Base-by-base conservation (phyloP, 2,797 vertebrate species). In the Halcyon badia region DNA sequence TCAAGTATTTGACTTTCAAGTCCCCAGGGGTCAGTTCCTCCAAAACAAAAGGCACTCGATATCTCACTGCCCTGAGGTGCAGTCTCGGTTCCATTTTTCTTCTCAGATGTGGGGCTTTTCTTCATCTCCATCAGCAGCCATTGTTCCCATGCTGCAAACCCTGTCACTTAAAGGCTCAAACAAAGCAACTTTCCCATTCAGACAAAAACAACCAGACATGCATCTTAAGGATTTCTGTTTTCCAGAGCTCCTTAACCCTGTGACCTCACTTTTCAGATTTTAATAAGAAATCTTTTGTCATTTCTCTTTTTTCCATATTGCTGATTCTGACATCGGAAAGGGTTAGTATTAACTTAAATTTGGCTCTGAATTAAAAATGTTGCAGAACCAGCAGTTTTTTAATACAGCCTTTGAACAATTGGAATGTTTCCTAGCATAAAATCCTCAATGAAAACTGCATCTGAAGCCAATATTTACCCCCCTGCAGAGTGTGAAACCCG, bases 401-500 rank as follows among this genome's bases (percentile, higher is more conserved):
- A 90, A 65, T 28, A 51, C 80, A n/a, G 61, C 48, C 81, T 90
- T 87, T 94, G 87, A 94, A 82, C n/a, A 64, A 80, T 10, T 90
- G 86, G 75, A 94, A 87, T 17, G 33, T 87, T 92, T 84, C 77
- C 87, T 84, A 93, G 77, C 71, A 65, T 82, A 92, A 96, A 97
- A 82, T 84, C 68, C 86, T 93, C 70, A 65, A 92, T 83, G 81
- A 95, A 94, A 94, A 94, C 87, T 65, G 25, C 3, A 8, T 90
- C 68, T 76, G 88, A 80, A 64, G 86, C 44, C 79, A 88, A 11
- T 64, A 69, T 69, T 82, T 44, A 3, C 62, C 26, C 49, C 62
- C 95, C 88, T 94, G 81, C 33, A 12, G 91, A 73, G 95, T 87
- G 95, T 80, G 93, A 96, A 95, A 96, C 81, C 95, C 90, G 68